These are phyloP conservation scores for Spisula solida DNA, from an alignment of 2,888 invertebrate species.

Conservation along the genomic window DNA sequence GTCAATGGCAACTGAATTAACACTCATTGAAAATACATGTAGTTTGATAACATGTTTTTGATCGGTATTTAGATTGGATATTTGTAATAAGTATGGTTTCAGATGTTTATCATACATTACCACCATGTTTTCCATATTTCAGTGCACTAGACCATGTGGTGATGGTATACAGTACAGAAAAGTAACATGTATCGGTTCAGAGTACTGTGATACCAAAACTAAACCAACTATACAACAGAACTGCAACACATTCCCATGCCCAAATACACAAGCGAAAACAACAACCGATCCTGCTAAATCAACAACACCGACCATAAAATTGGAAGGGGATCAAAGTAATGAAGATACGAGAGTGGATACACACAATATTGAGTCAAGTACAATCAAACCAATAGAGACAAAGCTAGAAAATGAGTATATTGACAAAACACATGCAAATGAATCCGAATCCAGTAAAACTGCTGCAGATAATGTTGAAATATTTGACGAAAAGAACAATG, in stretches of 20 bases:
- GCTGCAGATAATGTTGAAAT: background rate
- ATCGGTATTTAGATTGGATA: too few relatives aligned
- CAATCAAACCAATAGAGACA: background rate
- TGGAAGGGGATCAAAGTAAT: background rate
- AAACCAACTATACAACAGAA: constrained; percentile 75
- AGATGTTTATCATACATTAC: too few relatives aligned
- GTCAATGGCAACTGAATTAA: too few relatives aligned
- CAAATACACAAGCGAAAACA: constrained; percentile 23
- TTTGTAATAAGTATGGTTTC: too few relatives aligned
- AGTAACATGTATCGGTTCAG: constrained; percentile 84
- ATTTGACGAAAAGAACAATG: background rate
- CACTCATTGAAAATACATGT: too few relatives aligned
- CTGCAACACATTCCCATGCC: constrained; percentile 75
- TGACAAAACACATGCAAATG: background rate
- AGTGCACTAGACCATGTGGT: constrained; percentile 87
- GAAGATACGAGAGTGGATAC: background rate
- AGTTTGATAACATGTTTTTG: too few relatives aligned
- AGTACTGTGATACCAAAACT: constrained; percentile 76
- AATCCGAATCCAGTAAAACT: background rate
- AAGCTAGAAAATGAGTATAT: background rate
- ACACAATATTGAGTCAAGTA: background rate
- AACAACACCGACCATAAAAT: background rate
- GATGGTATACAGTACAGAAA: constrained; percentile 86
- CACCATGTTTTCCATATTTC: constrained; percentile 27
- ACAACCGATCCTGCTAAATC: background rate